A percentile compares a stretch with the other conserved stretches of the same genome.
Conservation (phyloP, 2,113 vertebrate genomes). For the Oryzias celebensis region DNA sequence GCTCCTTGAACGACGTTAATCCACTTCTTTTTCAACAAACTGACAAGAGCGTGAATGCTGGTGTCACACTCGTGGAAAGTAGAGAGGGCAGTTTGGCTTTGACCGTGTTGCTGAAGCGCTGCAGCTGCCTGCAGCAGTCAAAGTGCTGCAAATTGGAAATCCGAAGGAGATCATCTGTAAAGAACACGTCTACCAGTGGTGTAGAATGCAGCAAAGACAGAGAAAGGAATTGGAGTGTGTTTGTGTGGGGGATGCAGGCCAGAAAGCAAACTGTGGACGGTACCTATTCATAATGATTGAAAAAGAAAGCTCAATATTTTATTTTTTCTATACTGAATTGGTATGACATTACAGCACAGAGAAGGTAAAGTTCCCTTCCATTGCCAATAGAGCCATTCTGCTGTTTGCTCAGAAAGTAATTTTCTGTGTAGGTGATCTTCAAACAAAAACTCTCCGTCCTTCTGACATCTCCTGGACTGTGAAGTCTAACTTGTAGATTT, state of each 20-base stretch:
- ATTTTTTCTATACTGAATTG: conserved; percentile 15
- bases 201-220: conserved; percentile 35
- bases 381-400: conserved; percentile 32
- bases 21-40: conserved; percentile 70
- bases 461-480: conserved; percentile 40
- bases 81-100: conserved; percentile 42
- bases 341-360: conserved; percentile 13
- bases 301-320: conserved; percentile 4
- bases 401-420: conserved; percentile 36
- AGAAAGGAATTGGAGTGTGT: conserved; percentile 13
- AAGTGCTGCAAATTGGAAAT: conserved; percentile 75
- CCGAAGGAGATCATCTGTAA: conserved; percentile 79
- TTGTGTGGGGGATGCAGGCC: neutral
- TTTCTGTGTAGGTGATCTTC: conserved; percentile 44
- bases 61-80: conserved; percentile 68
- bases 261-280: conserved; percentile 34
- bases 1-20: conserved; percentile 76
- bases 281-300: conserved; percentile 13
- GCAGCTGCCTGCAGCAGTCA: conserved; percentile 65
- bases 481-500: conserved; percentile 50
- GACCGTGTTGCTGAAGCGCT: conserved; percentile 59
- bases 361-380: conserved; percentile 11
- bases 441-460: conserved; percentile 42
- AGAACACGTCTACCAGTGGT: conserved; percentile 64
- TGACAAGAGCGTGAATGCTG: conserved; percentile 76